phyloP scores from a whole-genome alignment of 2,113 vertebrate species.

The Agapornis roseicollis region DNA sequence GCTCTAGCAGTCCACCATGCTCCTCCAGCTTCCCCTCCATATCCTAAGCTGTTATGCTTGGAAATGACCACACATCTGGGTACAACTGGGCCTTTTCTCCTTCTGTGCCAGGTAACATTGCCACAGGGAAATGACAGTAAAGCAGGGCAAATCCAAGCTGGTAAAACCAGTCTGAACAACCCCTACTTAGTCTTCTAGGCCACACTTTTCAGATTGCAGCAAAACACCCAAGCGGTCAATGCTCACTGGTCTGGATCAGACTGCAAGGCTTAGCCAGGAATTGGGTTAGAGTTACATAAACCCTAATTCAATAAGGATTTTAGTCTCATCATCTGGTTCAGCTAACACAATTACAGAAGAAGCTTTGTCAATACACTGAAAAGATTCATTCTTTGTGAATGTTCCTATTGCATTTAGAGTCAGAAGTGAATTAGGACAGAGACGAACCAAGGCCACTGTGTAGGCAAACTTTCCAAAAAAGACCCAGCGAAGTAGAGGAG shows the following conservation, averaged over 20 bases:
- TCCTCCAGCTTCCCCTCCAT: accelerated
- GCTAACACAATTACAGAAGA: slow-evolving; percentile 44
- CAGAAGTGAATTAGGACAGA: not conserved
- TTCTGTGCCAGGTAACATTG: not conserved
- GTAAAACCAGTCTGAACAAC: not conserved
- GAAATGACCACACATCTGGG: not conserved
- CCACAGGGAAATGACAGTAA: not conserved
- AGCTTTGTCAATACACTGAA: slow-evolving; percentile 45
- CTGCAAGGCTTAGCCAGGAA: slow-evolving; percentile 3
- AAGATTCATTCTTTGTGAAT: slow-evolving; percentile 29
- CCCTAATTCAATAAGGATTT: slow-evolving; percentile 30
- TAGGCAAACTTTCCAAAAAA: not conserved
- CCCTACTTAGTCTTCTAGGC: not conserved
- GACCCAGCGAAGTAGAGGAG: not conserved
- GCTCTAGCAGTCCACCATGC: not conserved
- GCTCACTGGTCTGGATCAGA: not conserved
- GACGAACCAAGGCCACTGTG: not conserved
- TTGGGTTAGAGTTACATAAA: slow-evolving; percentile 42
- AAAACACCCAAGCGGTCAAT: accelerated
- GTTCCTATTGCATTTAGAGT: not conserved
- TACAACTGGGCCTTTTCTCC: not conserved
- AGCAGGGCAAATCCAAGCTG: not conserved
- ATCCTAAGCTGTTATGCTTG: not conserved
- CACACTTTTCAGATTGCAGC: not conserved
- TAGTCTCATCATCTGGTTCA: slow-evolving; percentile 1